Base-by-base conservation (phyloP, 2,113 vertebrate genomes). In the Myodes glareolus region DNA sequence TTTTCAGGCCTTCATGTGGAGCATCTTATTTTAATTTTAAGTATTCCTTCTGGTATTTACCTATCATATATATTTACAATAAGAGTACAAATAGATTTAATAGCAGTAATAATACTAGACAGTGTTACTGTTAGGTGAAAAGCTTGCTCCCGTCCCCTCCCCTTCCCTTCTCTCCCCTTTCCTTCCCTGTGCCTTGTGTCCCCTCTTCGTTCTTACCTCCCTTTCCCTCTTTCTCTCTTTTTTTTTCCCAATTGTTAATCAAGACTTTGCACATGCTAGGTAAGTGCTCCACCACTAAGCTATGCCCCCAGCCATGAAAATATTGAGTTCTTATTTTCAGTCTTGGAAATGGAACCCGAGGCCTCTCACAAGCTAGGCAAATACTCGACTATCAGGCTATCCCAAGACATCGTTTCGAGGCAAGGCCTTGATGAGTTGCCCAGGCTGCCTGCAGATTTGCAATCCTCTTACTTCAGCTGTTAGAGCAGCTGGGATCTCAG, bases 171-270 rank as follows among this genome's bases (percentile, higher is more conserved):
- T 10, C 6, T 10, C 6, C 52, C 21, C 5, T n/a, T 13, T 33
- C 31, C 47, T 6, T 19, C 31, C 8, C 7, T n/a, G 0, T 25
- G 0, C 29, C 9, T 33, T 2, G 9, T 7, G 6, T 21, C 33
- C 5, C 9, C 33, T 21, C 33, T 81, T 12, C 31, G 4, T 12
- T 7, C 8, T 10, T 17, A 1, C 17, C 31, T 36, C 17, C 14
- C 16, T 47, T 19, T 13, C 16, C 45, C 5, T 33, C 33, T 6
- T 13, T 39, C 36, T 81, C 50, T 23, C 50, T 81, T 58, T n/a
- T 13, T 5, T 29, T 80, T 25, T 50, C n/a, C 19, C 67, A 70
- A 1, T n/a, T 25, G 21, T 72, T 88, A 72, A 25, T 50, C 45
- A 75, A 52, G 68, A 17, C 36, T 16, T 42, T 11, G 0, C 7